phyloP scores from a whole-genome alignment of 2,113 vertebrate genomes.

The Dicaeum eximium region DNA sequence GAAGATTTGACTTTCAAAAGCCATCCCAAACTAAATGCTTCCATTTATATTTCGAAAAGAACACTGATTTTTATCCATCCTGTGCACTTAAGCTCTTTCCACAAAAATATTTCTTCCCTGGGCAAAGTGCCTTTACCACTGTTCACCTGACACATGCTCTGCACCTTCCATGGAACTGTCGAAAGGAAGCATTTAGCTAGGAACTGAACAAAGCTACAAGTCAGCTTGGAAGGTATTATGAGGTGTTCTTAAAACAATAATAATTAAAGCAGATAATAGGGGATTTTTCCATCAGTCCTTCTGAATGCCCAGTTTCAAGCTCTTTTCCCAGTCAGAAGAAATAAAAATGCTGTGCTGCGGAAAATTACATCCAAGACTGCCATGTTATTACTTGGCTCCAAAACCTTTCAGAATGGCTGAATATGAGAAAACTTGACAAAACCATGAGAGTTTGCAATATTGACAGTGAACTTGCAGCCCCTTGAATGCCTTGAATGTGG shows the following conservation, averaged over 20 bases:
- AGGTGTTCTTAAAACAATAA: not conserved
- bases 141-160: not conserved
- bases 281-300: not conserved
- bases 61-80: not conserved
- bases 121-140: accelerated
- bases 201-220: not conserved
- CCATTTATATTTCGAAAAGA: not conserved
- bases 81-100: not conserved
- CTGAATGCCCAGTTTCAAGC: not conserved
- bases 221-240: not conserved
- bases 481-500: not conserved
- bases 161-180: not conserved
- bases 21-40: not conserved
- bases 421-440: not conserved
- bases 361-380: not conserved
- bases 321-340: not conserved
- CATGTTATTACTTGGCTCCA: not conserved
- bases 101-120: not conserved
- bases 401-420: not conserved
- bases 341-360: not conserved
- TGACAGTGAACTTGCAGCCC: not conserved
- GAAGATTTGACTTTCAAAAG: not conserved
- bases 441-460: not conserved
- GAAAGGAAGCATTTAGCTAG: not conserved
- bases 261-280: not conserved